Base-by-base conservation (phyloP, 2,797 vertebrate species). In the Enteromius thamalakanensis region DNA sequence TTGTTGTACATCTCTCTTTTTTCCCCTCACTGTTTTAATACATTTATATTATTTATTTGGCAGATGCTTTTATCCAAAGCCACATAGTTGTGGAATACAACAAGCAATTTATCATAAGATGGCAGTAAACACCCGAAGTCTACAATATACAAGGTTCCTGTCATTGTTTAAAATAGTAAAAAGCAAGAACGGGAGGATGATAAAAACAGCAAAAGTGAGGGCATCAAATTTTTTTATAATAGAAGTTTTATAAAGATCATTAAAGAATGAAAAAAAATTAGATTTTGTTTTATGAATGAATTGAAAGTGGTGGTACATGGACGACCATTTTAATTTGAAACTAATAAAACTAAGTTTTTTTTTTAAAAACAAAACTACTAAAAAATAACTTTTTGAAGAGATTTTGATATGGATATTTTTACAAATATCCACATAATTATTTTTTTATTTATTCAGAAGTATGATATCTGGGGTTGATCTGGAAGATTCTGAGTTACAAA, bases 401-500 rank as follows among this genome's bases (percentile, higher is more conserved):
- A 26, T 17, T 29, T 17, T 45, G 11, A 47, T 26, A 3, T 21
- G 26, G 42, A 26, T 70, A 42, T 69, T 69, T 71, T 1, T 71
- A 49, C 42, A 70, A 15, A 69, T 15, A 45, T 42, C 15, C 9
- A 23, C n/a, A 29, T 26, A 7, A 29, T 32, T 7, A 23, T 37
- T 2, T 62, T 60, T 62, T 62, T 62, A 62, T 26, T 15, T 64
- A 3, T 23, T n/a, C 26, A 64, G 12, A 64, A 32, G 29, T 64
- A 7, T 64, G 60, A 29, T 6, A 29, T 29, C 1, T 26, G 26
- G 26, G 26, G 26, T 26, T 26, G 14, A 1, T 11, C 71, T 87
- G 53, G 17, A 81, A 82, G 58, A 65, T 29, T 40, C 69, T 19
- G 14, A 23, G 29, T 21, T 21, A 85, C 37, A 86, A 84, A 82